Evolutionary conservation across 2,888 invertebrate genomes (phyloP).

Genomic region (Acleris sparsana): DNA sequence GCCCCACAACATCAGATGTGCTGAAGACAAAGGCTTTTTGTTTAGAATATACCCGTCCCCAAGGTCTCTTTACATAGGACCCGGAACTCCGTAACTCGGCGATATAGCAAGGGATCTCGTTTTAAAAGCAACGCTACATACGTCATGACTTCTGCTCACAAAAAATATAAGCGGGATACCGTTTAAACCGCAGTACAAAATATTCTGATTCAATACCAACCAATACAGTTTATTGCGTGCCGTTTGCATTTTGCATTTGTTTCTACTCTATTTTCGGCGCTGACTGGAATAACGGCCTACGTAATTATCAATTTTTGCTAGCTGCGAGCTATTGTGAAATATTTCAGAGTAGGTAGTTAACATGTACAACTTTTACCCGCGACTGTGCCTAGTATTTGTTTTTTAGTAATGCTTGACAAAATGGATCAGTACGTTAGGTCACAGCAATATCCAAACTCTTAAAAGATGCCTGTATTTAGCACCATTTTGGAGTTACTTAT

Average conservation of each 20-base stretch:
- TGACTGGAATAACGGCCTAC: conserved; percentile 43
- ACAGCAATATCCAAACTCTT: too few relatives aligned
- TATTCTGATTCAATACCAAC: conserved; percentile 37
- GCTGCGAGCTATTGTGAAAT: not conserved
- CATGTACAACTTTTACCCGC: not conserved
- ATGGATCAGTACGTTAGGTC: too few relatives aligned
- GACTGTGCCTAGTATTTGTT: not conserved
- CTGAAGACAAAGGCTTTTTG: conserved; percentile 30
- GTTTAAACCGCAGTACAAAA: conserved; percentile 33
- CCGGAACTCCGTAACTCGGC: conserved; percentile 30
- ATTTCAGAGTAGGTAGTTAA: not conserved
- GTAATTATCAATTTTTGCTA: conserved; percentile 37
- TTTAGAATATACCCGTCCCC: conserved; percentile 28
- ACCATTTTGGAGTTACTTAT: too few relatives aligned
- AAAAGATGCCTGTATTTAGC: too few relatives aligned
- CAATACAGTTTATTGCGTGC: conserved; percentile 37
- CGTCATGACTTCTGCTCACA: conserved; percentile 12
- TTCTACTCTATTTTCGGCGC: conserved; percentile 50
- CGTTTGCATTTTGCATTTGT: conserved; percentile 45
- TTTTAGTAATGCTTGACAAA: not conserved
- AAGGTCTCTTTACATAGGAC: conserved; percentile 34
- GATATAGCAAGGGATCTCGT: conserved; percentile 18
- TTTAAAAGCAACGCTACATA: conserved; percentile 20
- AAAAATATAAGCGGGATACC: conserved; percentile 5
- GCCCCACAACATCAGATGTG: conserved; percentile 27